Evolutionary conservation across 1,140 invertebrate species (phyloP).

Genomic region (Trigoniulus corallinus): DNA sequence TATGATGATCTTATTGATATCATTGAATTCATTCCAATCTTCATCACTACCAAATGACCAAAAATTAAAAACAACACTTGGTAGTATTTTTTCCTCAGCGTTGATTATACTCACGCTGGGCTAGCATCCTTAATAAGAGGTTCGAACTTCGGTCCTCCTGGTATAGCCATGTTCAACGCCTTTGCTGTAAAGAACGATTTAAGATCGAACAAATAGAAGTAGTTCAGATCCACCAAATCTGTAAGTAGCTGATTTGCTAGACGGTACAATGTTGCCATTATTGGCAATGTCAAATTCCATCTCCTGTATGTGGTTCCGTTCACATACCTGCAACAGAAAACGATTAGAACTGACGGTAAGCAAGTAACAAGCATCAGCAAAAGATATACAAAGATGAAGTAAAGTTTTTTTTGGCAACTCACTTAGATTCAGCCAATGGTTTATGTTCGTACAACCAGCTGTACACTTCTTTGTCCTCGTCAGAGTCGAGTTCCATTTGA

Average conservation of each 20-base stretch:
- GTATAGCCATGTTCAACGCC: constrained; percentile 99
- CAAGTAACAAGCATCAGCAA: no score
- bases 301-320: constrained; percentile 93
- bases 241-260: constrained; percentile 96
- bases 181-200: constrained; percentile 99
- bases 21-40: constrained; percentile 99
- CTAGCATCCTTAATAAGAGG: constrained; percentile 96
- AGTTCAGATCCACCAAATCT: constrained; percentile 96
- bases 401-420: constrained; percentile 17
- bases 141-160: constrained; percentile 99
- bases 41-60: constrained; percentile 57
- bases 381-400: neutral
- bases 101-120: constrained; percentile 46
- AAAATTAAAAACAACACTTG: constrained; percentile 1
- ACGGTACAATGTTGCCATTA: constrained; percentile 93
- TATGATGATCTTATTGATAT: constrained; percentile 99
- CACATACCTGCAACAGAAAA: constrained; percentile 49
- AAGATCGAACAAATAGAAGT: constrained; percentile 97
- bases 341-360: no score
- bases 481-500: constrained; percentile 92
- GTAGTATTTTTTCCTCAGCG: neutral
- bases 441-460: constrained; percentile 99
- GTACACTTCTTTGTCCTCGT: constrained; percentile 76
- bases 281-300: constrained; percentile 89
- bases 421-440: constrained; percentile 75